Evolutionary conservation across 2,113 vertebrate genomes (phyloP).

Genomic region (Stomatorhinus ivindoensis): DNA sequence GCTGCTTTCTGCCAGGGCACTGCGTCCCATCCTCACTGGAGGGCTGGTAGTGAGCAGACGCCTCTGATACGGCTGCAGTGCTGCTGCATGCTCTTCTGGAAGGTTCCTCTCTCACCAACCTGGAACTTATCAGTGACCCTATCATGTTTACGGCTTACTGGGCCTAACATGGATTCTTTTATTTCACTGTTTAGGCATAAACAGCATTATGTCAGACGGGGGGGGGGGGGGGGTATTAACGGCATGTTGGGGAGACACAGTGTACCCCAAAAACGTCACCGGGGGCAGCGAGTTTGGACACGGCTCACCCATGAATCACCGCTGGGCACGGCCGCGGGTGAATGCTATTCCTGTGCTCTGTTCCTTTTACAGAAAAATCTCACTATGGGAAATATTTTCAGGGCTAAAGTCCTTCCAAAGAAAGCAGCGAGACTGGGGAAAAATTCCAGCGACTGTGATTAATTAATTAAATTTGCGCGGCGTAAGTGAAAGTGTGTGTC

Average conservation of each 20-base stretch:
- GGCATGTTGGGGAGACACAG: background rate
- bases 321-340: background rate
- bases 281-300: background rate
- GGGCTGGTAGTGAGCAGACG: background rate
- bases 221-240: background rate
- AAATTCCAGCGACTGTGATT: conserved; percentile 25
- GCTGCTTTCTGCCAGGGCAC: background rate
- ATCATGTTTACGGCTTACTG: background rate
- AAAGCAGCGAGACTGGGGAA: conserved; percentile 28
- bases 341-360: conserved; percentile 4
- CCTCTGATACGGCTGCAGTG: background rate
- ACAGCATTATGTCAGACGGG: background rate
- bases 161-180: background rate
- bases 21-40: background rate
- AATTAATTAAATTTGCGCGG: conserved; percentile 30
- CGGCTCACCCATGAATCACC: background rate
- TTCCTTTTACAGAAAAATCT: background rate
- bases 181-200: conserved; percentile 12
- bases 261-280: background rate
- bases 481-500: conserved; percentile 24
- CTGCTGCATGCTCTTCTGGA: background rate
- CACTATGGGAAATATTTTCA: conserved; percentile 17
- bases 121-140: background rate
- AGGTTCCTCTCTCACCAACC: background rate
- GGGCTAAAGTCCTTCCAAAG: conserved; percentile 19